Percentiles rank a stretch among this genome's conserved stretches.
Evolutionary conservation across 2,797 vertebrate genomes (phyloP).

Genomic region (Crypturellus tataupa): DNA sequence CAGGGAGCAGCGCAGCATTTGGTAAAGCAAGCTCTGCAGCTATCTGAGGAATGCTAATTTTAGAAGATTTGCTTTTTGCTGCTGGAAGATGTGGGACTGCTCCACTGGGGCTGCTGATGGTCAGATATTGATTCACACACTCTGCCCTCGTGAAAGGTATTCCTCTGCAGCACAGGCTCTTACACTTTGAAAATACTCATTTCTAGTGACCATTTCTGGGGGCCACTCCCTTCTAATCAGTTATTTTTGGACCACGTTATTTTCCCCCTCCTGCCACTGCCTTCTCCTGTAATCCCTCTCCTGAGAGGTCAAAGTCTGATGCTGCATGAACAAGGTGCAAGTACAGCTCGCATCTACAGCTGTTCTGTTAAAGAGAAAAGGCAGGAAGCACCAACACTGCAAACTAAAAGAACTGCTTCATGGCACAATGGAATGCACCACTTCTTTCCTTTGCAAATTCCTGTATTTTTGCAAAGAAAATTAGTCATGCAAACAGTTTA

Average conservation of each 20-base stretch:
- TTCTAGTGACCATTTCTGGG: background rate
- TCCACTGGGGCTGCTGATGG: background rate
- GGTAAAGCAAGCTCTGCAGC: background rate
- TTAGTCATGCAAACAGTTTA: background rate
- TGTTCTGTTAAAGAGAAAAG: background rate
- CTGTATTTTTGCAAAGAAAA: background rate
- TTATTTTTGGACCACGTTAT: background rate
- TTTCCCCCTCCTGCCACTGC: background rate
- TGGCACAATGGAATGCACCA: background rate
- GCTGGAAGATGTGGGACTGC: background rate
- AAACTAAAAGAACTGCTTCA: background rate
- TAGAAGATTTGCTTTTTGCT: background rate
- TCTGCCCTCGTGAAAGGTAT: background rate
- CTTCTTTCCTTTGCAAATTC: background rate
- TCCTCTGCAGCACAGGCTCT: fast-evolving
- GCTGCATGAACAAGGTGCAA: background rate
- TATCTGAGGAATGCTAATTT: background rate
- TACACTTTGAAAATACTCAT: background rate
- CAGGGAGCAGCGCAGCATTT: background rate
- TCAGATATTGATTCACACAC: constrained; percentile 6
- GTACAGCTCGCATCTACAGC: background rate
- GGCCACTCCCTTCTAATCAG: background rate
- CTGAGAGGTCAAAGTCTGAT: background rate
- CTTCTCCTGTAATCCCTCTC: background rate
- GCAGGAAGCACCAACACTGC: background rate